These are phyloP conservation scores for Peromyscus melanophrys DNA, from an alignment of 2,797 vertebrate genomes.

Conservation along the genomic window DNA sequence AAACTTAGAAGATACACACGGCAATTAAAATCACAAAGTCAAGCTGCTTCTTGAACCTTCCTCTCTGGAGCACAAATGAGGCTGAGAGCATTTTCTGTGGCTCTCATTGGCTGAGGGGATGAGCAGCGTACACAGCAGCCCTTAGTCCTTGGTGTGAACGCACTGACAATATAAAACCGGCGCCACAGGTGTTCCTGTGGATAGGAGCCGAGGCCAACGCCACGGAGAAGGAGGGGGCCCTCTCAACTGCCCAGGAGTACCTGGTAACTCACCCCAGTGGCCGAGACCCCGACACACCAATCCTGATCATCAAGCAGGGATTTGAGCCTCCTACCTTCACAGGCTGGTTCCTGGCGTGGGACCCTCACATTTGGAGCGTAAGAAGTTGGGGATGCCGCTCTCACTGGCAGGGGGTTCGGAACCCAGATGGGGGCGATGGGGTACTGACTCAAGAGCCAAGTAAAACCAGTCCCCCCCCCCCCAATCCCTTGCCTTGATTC, in stretches of 20 bases:
- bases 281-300: constrained; percentile 92
- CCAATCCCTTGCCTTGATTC: background rate
- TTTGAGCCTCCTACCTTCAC: constrained; percentile 95
- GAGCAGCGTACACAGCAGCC: background rate
- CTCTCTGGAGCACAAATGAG: constrained; percentile 7
- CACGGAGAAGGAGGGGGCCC: constrained; percentile 90
- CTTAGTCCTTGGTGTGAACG: background rate
- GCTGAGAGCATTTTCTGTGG: constrained; percentile 9
- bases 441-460: background rate
- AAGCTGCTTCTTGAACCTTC: constrained; percentile 24
- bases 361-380: constrained; percentile 94
- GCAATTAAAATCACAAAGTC: constrained; percentile 25
- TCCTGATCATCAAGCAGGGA: constrained; percentile 93
- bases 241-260: constrained; percentile 92
- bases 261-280: constrained; percentile 93
- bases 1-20: background rate
- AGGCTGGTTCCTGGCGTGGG: constrained; percentile 96
- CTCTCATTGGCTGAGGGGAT: background rate
- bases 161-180: background rate
- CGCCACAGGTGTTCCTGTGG: constrained; percentile 94
- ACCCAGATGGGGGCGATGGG: background rate
- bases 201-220: constrained; percentile 93
- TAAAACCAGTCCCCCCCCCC: background rate
- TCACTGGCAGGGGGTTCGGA: background rate
- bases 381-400: background rate